These are phyloP conservation scores for Australoheros scitulus DNA, from an alignment of 2,113 vertebrate genomes.

Conservation along the genomic window DNA sequence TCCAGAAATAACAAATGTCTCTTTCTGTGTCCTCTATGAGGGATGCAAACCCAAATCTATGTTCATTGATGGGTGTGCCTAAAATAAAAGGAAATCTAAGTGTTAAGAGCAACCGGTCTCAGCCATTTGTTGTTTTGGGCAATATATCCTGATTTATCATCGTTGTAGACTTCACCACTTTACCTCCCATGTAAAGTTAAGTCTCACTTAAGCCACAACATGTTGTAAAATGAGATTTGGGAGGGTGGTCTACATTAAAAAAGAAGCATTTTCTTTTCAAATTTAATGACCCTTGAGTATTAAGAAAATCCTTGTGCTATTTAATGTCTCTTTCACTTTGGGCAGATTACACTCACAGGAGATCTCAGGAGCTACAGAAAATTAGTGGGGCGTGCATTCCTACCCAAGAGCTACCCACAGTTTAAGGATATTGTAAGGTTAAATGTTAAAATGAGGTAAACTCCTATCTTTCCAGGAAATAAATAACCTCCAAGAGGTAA, in stretches of 20 bases:
- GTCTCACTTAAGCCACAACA: background rate
- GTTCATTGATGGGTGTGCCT: background rate
- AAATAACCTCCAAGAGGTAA: background rate
- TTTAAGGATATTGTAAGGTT: background rate
- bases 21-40: background rate
- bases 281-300: background rate
- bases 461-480: background rate
- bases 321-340: constrained; percentile 2
- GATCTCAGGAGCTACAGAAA: background rate
- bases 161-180: background rate
- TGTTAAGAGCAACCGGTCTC: background rate
- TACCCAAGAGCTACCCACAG: constrained; percentile 1
- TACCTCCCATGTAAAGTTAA: background rate
- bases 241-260: background rate
- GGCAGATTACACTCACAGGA: background rate
- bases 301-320: constrained; percentile 13
- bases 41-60: background rate
- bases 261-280: background rate
- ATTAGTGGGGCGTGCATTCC: background rate
- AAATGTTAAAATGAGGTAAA: constrained; percentile 7
- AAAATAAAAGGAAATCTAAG: background rate
- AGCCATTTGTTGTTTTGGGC: background rate
- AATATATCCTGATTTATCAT: background rate
- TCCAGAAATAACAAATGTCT: background rate
- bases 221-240: background rate